Evolutionary conservation across 2,888 invertebrate species (phyloP).

Genomic region (Lasius platythorax): DNA sequence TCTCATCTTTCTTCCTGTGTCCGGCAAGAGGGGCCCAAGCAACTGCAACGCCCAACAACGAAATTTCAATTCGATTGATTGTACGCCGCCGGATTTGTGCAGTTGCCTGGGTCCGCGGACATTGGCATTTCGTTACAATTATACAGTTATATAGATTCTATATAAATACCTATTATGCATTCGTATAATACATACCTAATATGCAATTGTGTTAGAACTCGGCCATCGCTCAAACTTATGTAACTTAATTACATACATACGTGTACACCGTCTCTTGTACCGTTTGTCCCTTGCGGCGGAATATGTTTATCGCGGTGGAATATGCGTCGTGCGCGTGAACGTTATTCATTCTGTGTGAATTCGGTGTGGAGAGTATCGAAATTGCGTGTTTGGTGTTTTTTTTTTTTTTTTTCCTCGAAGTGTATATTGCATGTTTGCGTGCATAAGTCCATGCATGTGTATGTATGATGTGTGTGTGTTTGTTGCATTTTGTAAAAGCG

Average conservation of each 20-base stretch:
- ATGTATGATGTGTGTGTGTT: constrained; percentile 27
- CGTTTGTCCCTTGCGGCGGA: constrained; percentile 65
- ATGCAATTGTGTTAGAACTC: constrained; percentile 84
- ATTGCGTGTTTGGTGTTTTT: constrained; percentile 4
- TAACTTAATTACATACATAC: constrained; percentile 79
- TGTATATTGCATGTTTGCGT: constrained; percentile 27
- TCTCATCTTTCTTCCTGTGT: constrained; percentile 77
- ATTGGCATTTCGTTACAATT: constrained; percentile 85
- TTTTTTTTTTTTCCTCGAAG: background rate
- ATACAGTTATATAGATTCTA: constrained; percentile 86
- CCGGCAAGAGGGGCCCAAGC: constrained; percentile 80
- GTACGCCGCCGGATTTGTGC: constrained; percentile 69
- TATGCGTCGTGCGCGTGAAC: constrained; percentile 47
- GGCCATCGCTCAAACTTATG: constrained; percentile 81
- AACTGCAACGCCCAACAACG: constrained; percentile 74
- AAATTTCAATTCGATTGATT: constrained; percentile 76
- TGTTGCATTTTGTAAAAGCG: constrained; percentile 51
- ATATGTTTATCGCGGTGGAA: constrained; percentile 58
- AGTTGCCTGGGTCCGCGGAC: constrained; percentile 82
- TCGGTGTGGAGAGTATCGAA: constrained; percentile 11
- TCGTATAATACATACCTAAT: constrained; percentile 85
- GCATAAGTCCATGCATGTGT: constrained; percentile 33
- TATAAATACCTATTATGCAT: constrained; percentile 86
- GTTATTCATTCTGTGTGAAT: constrained; percentile 1
- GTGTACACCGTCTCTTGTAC: constrained; percentile 71